Evolutionary conservation across 2,888 invertebrate species (phyloP).

Genomic region (Eristalinus sepulchralis): DNA sequence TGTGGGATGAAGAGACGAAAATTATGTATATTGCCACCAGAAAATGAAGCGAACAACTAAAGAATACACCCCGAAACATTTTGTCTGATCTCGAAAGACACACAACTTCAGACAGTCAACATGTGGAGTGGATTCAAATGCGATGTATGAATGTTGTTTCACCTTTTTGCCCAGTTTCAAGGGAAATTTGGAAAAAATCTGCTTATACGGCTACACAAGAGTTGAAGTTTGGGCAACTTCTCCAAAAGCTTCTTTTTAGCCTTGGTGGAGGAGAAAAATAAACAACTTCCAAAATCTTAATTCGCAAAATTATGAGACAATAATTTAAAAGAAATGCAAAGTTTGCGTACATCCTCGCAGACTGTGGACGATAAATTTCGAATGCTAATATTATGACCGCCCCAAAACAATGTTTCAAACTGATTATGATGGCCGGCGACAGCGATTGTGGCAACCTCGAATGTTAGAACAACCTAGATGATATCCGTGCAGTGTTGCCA

Average conservation of each 20-base stretch:
- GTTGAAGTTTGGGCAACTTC: too few relatives aligned
- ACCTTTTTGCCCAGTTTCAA: not conserved
- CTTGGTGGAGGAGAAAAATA: too few relatives aligned
- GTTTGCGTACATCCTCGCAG: not conserved
- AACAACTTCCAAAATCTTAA: not conserved
- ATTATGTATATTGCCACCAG: constrained; percentile 6
- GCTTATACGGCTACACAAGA: too few relatives aligned
- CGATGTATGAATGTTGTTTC: not conserved
- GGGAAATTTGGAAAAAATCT: not conserved
- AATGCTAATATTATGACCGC: constrained; percentile 41
- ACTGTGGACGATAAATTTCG: constrained; percentile 24
- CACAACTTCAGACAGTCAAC: not conserved
- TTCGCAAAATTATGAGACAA: not conserved
- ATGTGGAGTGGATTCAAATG: not conserved
- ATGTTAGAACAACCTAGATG: constrained; percentile 32
- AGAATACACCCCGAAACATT: not conserved
- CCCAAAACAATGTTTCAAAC: constrained; percentile 39
- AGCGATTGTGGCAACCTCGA: constrained; percentile 59
- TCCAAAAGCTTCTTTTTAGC: too few relatives aligned
- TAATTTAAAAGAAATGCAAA: not conserved
- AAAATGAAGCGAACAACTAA: not conserved
- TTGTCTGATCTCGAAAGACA: not conserved
- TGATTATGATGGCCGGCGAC: constrained; percentile 53
- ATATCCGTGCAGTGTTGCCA: constrained; percentile 68
- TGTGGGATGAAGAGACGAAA: constrained; percentile 47